These are phyloP conservation scores for Ornithoptera priamus DNA, from an alignment of 2,888 invertebrate genomes.

Conservation along the genomic window DNA sequence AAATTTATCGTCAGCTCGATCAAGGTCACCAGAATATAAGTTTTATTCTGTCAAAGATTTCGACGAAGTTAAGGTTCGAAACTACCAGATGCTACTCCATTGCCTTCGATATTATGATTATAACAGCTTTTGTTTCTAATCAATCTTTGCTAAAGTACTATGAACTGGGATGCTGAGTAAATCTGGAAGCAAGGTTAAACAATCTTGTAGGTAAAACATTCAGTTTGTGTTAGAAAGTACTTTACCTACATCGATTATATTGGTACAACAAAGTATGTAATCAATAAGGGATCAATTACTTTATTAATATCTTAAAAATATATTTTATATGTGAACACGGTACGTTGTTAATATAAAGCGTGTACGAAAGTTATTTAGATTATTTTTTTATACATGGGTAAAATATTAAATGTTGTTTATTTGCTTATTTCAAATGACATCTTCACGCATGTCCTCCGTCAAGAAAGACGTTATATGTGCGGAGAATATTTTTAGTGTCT, in stretches of 20 bases:
- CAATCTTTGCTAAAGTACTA: neutral
- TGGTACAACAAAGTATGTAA: no score
- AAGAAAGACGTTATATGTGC: neutral
- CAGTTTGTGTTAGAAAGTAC: neutral
- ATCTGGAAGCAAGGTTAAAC: neutral
- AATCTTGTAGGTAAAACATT: neutral
- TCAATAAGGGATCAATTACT: no score
- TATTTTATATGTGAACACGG: neutral
- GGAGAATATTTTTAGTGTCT: neutral
- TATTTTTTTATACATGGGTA: neutral
- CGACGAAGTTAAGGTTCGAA: constrained; percentile 1
- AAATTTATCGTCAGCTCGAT: constrained; percentile 20
- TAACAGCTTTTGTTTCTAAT: constrained; percentile 15
- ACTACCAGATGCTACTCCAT: constrained; percentile 11
- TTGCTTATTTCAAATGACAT: neutral
- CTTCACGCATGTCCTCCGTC: neutral
- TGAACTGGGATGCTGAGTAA: neutral
- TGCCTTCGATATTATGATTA: neutral
- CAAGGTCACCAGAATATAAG: constrained; percentile 15
- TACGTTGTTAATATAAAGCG: neutral
- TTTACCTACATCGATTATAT: no score
- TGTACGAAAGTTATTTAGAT: neutral
- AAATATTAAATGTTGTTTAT: neutral
- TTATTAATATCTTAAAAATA: neutral
- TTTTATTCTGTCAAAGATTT: constrained; percentile 20